Evolutionary conservation across 2,888 invertebrate species (phyloP), one percentile per base, ranked within the genome.

Genomic region (Lagria hirta): DNA sequence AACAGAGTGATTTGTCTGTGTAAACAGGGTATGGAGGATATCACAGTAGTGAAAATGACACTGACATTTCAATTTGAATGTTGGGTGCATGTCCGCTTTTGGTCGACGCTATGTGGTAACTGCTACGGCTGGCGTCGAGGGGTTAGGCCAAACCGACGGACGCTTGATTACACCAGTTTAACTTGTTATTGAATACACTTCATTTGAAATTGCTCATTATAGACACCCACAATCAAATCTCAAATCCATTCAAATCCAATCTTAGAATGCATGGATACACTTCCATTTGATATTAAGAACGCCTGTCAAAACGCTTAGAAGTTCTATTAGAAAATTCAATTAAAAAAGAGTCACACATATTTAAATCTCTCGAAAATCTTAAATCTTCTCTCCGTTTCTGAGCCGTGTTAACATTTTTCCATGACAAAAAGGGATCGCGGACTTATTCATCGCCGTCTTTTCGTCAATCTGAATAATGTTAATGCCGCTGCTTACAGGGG

Each of bases 41-140:
- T 55, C 51, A 48, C 55, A 54, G 48, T 56, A 36, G 65, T 67
- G 67, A 67, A 64, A 66, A 65, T 69, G 69, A 68, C 68, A 68
- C 58, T 69, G 68, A 69, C 68, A 65, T 67, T 69, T 68, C 69
- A 68, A 69, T 69, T 68, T 67, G 61, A 58, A 64, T 63, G 61
- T 60, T 61, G 55, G 58, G 50, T 60, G 55, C 56, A 54, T 57
- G 58, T 54, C 53, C 56, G 56, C 54, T 56, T 42, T 51, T 52
- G 60, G 58, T 55, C 53, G 58, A 53, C 53, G 58, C 43, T 52
- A 47, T 55, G 58, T 54, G 62, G 60, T 59, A 54, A 59, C 53
- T 48, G 52, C 53, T 49, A 50, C 43, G 49, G 41, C 53, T 48
- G 58, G 57, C 58, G 57, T 58, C 54, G 55, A 43, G 50, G 49